Conservation (phyloP, 2,113 vertebrate genomes). For the Anser brachyrhynchus region DNA sequence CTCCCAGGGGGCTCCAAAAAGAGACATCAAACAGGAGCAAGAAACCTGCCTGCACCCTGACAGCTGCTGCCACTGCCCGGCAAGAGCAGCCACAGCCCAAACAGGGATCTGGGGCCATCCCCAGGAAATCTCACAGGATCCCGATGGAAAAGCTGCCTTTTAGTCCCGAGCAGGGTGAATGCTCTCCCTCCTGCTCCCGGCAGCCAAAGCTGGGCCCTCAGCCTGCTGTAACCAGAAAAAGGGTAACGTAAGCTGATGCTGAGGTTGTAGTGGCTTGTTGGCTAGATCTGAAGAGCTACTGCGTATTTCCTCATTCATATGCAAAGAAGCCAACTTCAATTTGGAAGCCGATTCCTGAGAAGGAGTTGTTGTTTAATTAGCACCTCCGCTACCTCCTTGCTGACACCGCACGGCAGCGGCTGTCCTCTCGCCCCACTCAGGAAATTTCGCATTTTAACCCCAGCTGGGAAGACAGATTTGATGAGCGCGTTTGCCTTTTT, state of each 20-base stretch:
- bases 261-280: neutral
- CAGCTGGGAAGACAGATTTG: neutral
- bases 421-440: neutral
- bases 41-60: neutral
- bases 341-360: neutral
- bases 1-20: neutral
- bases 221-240: neutral
- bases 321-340: neutral
- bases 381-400: neutral
- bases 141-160: neutral
- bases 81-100: neutral
- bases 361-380: constrained; percentile 23
- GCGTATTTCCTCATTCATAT: neutral
- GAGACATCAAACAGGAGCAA: neutral
- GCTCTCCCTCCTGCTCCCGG: fast-evolving
- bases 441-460: neutral
- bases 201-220: neutral
- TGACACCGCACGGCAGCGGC: neutral
- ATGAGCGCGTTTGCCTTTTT: neutral
- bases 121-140: neutral
- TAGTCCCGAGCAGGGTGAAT: neutral
- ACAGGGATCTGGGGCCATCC: fast-evolving
- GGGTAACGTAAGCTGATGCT: neutral
- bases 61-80: neutral
- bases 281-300: neutral